phyloP scores from a whole-genome alignment of 2,888 invertebrate genomes.

The Rotaria macrura region DNA sequence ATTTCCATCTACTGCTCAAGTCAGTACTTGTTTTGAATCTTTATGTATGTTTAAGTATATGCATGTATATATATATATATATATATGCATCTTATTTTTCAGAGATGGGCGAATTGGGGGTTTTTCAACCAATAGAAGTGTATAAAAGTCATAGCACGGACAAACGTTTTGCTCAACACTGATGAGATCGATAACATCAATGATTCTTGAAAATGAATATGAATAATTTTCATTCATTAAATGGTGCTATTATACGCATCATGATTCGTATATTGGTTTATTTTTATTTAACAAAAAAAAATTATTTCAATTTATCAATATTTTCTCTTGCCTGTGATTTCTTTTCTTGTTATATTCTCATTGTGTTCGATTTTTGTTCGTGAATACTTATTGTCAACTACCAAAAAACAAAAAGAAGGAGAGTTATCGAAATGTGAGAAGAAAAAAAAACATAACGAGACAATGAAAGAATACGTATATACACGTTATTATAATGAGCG shows the following conservation, averaged over 20 bases:
- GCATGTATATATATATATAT: too few species aligned
- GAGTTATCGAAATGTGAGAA: background rate
- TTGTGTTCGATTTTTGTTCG: background rate
- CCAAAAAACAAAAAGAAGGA: background rate
- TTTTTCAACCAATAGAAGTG: background rate
- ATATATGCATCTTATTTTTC: background rate
- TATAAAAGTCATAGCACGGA: background rate
- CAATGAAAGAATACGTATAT: background rate
- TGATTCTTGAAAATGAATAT: background rate
- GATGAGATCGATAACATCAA: background rate
- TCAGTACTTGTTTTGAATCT: too few species aligned
- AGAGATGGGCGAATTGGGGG: background rate
- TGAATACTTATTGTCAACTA: background rate
- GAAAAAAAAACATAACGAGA: background rate
- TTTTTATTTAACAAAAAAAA: background rate
- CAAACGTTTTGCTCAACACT: background rate
- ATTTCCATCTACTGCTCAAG: too few species aligned
- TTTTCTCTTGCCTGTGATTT: background rate
- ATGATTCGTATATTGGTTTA: background rate
- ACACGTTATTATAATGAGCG: background rate
- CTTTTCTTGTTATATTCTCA: too few species aligned
- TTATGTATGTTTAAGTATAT: too few species aligned
- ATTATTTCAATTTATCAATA: background rate
- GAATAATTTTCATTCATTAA: background rate
- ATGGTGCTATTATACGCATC: background rate